Evolutionary conservation across 2,888 invertebrate genomes (phyloP), one percentile per base, ranked within the genome.

Genomic region (Amblyjoppa proteus): DNA sequence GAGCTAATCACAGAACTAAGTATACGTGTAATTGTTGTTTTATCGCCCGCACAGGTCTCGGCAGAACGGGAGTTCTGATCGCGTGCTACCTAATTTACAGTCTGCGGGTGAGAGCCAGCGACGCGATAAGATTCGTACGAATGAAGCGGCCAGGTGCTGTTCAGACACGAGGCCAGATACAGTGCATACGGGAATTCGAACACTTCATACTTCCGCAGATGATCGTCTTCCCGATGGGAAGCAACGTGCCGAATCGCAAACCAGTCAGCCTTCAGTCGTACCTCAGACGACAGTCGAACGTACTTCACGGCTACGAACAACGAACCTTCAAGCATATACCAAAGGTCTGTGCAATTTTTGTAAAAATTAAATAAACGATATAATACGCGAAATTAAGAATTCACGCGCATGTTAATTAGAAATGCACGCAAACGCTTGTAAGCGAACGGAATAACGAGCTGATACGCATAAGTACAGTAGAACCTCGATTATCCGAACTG

Each of bases 11-110:
- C 64, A 31, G 16, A 64, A 64, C 31, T 64, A 64, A 28, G 61
- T 45, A 16, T 31, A 64, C 20, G 13, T n/a, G 20, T 49, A 13
- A 34, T 28, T 66, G 61, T 49, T 25, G 74, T 31, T 85, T 80
- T 75, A 13, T 51, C 45, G 70, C 69, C 53, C 20, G 69, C 64
- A 81, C 93, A 97, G 97, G 97, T 88, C 94, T 97, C 66, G 98
- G 98, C 3, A 95, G 98, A 86, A 98, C 98, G 0, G 98, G 98
- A 0, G 97, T 98, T 51, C 95, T 98, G 45, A 97, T 98, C 87
- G 97, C 98, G 0, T 98, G 97, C 92, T 98, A 97, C 94, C 95
- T 98, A 79, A 97, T 98, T 31, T 98, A 97, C 94, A 96, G 97
- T 11, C 95, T 97, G 89, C 95, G 97, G 85, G 96, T 97, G 74